These are phyloP conservation scores for Willowsia nigromaculata DNA, from an alignment of 2,888 invertebrate species.

Conservation along the genomic window DNA sequence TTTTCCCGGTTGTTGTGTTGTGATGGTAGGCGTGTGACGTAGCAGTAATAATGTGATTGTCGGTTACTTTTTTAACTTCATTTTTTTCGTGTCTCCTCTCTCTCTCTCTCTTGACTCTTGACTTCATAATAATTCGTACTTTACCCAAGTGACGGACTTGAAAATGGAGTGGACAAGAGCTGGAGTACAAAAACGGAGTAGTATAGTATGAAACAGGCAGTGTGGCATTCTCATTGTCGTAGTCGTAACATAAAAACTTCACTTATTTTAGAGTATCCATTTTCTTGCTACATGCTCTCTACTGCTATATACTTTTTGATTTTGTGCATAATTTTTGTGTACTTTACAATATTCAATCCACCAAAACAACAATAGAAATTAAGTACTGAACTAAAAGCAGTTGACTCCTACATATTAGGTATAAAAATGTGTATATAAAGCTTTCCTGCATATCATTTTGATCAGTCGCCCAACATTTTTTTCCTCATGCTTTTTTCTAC, in stretches of 20 bases:
- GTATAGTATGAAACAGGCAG: not conserved
- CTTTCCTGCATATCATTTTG: constrained; percentile 60
- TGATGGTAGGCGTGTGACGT: constrained; percentile 63
- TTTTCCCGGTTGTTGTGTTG: constrained; percentile 38
- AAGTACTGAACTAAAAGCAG: constrained; percentile 9
- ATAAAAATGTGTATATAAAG: constrained; percentile 56
- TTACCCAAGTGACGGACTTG: not conserved
- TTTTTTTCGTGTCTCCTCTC: constrained; percentile 52
- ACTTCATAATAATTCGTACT: not conserved
- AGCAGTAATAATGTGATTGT: constrained; percentile 70
- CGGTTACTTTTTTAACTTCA: constrained; percentile 61
- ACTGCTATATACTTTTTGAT: not conserved
- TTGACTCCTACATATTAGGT: not conserved
- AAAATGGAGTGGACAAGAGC: not conserved
- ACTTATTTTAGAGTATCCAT: not conserved
- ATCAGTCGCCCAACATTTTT: constrained; percentile 29
- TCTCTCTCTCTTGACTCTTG: not conserved
- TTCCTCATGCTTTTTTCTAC: constrained; percentile 34
- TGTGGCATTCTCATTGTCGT: not conserved
- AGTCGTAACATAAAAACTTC: constrained; percentile 26
- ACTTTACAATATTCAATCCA: constrained; percentile 5
- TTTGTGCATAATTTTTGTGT: constrained; percentile 59
- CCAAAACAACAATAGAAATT: constrained; percentile 33
- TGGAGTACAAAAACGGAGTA: not conserved
- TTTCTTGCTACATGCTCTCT: not conserved